Base-by-base conservation (phyloP, 1,140 invertebrate species). In the Panagrolaimus sp. region DNA sequence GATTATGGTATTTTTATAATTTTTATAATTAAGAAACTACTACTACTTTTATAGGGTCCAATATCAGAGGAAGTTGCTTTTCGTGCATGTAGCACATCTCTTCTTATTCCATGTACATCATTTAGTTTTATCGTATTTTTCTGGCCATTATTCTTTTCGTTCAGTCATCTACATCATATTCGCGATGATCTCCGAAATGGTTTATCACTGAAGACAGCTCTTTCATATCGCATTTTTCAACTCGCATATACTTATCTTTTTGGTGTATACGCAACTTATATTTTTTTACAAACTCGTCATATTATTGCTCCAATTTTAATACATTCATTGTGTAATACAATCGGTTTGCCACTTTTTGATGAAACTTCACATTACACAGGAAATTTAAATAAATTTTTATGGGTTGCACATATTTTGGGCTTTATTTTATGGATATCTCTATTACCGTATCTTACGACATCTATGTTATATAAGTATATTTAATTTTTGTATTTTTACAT, bases 211-310 rank as follows among this genome's bases (percentile, higher is more conserved):
- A 57, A 57, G 20, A 20, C 51, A 25, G 51, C 51, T 57, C 51
- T 57, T n/a, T 25, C 20, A 20, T 57, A 57, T 27, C 51, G 51
- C 9, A 20, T 57, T 27, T 20, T 57, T 20, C 51, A 57, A 23
- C 27, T 57, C 11, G 51, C 20, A 57, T 57, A 57, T 20, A 57
- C 51, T 20, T 16, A 57, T 57, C 51, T 57, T 16, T 57, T 57
- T 16, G 51, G 51, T 11, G 51, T 57, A 1, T 57, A 57, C 20
- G 51, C 51, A 20, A 57, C 51, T 57, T 57, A 57, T 16, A 20
- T 57, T 16, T 57, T 57, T 27, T 5, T 27, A 14, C 51, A 57
- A 27, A 57, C 51, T 20, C 20, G 51, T 13, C 51, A 57, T 57
- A n/a, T 57, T 20, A 57, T 57, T 27, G 51, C 51, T 25, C 51